Base-by-base conservation (phyloP, 2,888 invertebrate species). In the Watsonalla cultraria region DNA sequence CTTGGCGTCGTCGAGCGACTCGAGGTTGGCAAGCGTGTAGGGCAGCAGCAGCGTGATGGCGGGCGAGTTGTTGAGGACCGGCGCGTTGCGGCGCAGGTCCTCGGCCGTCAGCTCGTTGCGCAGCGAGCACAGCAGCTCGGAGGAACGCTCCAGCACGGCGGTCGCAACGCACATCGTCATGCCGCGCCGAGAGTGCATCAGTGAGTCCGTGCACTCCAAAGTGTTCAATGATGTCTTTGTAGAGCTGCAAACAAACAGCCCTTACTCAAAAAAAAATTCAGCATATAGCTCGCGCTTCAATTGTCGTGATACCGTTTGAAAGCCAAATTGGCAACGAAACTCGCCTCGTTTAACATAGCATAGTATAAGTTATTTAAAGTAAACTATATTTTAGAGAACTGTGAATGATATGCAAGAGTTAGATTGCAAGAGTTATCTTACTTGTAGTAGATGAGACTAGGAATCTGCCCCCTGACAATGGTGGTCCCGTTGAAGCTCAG, bases 401-500 rank as follows among this genome's bases (percentile, higher is more conserved):
- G n/a, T n/a, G n/a, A n/a, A n/a, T n/a, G n/a, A n/a, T n/a, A n/a
- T n/a, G n/a, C n/a, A n/a, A n/a, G n/a, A n/a, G n/a, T n/a, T n/a
- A n/a, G n/a, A n/a, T n/a, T n/a, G n/a, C n/a, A n/a, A n/a, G n/a
- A 24, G 24, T 4, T 24, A 24, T 24, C 42, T 59, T 82, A 95
- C 94, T 95, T 96, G 86, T 94, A 97, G 77, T 99, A 99, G 13
- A 99, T 91, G 50, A 99, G 93, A 72, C 96, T 95, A 0, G 99
- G 99, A 72, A 99, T 94, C 90, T 99, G 99, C 8, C 99, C 99
- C 53, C 99, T 92, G 0, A 96, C 95, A 60, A 98, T 94, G 7
- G 97, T 98, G 0, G 99, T 99, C n/a, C 99, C 99, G 80, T 99
- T 98, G 78, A 96, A 97, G 81, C 98, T 98, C 47, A 98, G 91